Base-by-base conservation (phyloP, 2,113 vertebrate species). In the Nansenia antarctica region DNA sequence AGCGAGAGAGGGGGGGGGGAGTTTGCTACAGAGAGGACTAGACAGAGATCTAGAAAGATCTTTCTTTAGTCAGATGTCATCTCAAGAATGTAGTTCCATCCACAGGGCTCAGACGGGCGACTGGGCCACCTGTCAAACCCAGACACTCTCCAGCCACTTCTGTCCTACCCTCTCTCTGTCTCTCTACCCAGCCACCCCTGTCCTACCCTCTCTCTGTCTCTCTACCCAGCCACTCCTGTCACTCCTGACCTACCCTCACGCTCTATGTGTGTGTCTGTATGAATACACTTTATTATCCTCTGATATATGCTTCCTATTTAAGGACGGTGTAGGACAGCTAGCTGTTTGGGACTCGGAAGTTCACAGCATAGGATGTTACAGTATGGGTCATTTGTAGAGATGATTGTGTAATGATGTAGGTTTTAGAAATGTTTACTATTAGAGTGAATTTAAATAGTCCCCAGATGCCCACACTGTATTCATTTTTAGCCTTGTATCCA, bases 1-100 rank as follows among this genome's bases (percentile, higher is more conserved):
- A 58, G 29, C 12, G 12, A 58, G 15, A 4, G 27, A 32, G 9
- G 22, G 49, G 15, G 12, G 9, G 18, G 14, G 30, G 55, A 20
- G 45, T 49, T 18, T 2, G 29, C 12, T 1, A 58, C 26, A 5
- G 53, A 12, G 26, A 26, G 53, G 24, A 12, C 3, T 4, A 14
- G 24, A 55, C 12, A 55, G 26, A 18, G 53, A 26, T 7, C 7
- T n/a, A n/a, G 53, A 14, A 24, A 29, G 53, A 55, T 55, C 9
- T 58, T 58, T 58, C 29, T 30, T 58, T 58, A 58, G 30, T 58
- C 29, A 58, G 55, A n/a, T 58, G 55, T 58, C 55, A 8, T 27
- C 27, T 31, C 55, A 2, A 30, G 55, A 26, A 58, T 26, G 55
- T 58, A 58, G 27, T 30, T 58, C 18, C 18, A 31, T 30, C 27